A percentile compares a stretch with the other conserved stretches of the same genome.
Conservation (phyloP, 2,888 invertebrate species). For the Gymnocheta viridis region DNA sequence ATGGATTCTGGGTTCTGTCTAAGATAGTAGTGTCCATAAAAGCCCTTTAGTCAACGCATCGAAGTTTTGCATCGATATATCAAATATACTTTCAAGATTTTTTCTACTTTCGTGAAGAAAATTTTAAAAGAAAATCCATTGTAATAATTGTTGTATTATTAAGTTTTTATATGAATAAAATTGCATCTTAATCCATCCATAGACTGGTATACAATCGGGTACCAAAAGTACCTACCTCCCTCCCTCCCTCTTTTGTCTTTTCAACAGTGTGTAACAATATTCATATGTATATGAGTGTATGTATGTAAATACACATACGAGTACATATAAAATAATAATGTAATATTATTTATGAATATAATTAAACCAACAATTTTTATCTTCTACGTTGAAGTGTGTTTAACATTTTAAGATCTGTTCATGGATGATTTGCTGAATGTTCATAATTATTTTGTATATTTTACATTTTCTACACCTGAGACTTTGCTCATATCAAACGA, state of each 20-base stretch:
- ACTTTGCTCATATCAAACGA: background rate
- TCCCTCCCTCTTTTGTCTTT: background rate
- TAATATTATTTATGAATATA: background rate
- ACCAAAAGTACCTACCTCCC: too few species aligned
- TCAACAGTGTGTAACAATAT: background rate
- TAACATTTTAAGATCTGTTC: conserved; percentile 58
- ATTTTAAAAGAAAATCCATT: too few species aligned
- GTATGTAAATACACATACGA: background rate
- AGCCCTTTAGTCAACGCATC: too few species aligned
- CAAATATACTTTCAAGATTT: too few species aligned
- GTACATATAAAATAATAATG: conserved; percentile 30
- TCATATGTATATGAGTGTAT: background rate
- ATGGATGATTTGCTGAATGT: conserved; percentile 66
- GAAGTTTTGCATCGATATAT: too few species aligned
- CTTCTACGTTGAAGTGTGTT: background rate
- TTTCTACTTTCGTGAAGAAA: too few species aligned
- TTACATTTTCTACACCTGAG: conserved; percentile 79
- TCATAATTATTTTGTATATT: conserved; percentile 75
- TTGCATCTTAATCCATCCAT: background rate
- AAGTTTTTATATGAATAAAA: background rate
- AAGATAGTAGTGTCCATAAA: too few species aligned
- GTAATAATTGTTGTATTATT: too few species aligned
- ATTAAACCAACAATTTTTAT: background rate
- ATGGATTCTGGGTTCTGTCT: too few species aligned
- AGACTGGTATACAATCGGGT: too few species aligned